These are phyloP conservation scores for Umimayanthus chanpuru DNA, from an alignment of 92 coral and sea anemone species.

Conservation along the genomic window DNA sequence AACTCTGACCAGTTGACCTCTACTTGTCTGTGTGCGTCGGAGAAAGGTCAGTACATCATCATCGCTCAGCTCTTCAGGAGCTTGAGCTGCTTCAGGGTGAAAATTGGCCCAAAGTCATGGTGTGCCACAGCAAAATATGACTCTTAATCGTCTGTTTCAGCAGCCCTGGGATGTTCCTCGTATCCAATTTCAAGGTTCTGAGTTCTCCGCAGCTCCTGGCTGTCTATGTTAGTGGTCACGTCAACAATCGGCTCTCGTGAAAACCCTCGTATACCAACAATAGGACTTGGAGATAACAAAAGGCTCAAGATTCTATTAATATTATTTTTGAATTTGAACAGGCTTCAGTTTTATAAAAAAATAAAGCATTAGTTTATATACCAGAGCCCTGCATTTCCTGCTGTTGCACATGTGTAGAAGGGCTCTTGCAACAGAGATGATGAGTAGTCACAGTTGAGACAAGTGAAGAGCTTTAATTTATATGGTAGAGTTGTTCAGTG, in stretches of 20 bases:
- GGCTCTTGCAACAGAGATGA: not conserved
- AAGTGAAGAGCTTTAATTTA: slow-evolving; percentile 21
- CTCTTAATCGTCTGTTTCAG: slow-evolving; percentile 38
- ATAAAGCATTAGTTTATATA: too few relatives aligned
- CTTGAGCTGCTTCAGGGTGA: slow-evolving; percentile 44
- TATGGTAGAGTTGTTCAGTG: not conserved
- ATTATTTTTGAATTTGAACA: not conserved
- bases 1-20: too few relatives aligned
- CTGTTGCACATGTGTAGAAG: too few relatives aligned
- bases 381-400: too few relatives aligned
- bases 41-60: too few relatives aligned
- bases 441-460: slow-evolving; percentile 10
- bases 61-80: not conserved
- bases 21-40: too few relatives aligned
- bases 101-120: slow-evolving; percentile 39
- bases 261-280: slow-evolving; percentile 34
- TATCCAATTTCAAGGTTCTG: slow-evolving; percentile 30
- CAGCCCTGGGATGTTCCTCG: slow-evolving; percentile 37
- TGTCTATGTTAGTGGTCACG: slow-evolving; percentile 53
- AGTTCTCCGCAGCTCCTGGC: slow-evolving; percentile 41
- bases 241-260: slow-evolving; percentile 44
- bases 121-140: slow-evolving; percentile 30
- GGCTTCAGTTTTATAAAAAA: not conserved
- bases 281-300: too few relatives aligned
- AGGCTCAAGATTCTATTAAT: too few relatives aligned